Evolutionary conservation across 1,140 invertebrate species (phyloP).

Genomic region (Thalassaphorura encarpata): DNA sequence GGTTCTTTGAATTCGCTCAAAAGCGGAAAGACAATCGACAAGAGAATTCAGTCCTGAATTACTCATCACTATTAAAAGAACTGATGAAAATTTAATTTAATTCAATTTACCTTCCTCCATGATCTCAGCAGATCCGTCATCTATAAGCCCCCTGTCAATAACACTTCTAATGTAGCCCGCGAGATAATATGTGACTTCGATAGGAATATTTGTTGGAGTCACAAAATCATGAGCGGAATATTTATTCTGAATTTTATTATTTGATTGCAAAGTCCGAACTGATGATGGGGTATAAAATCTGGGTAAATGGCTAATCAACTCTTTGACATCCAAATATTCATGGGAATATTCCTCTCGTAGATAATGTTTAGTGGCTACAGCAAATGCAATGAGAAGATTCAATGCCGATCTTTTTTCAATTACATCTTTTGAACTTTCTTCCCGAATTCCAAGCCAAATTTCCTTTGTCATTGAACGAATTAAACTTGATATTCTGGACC

Average conservation of each 20-base stretch:
- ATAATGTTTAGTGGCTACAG: conserved; percentile 24
- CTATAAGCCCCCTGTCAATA: not conserved
- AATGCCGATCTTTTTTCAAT: conserved; percentile 28
- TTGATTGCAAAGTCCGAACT: conserved; percentile 16
- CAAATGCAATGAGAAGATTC: conserved; percentile 27
- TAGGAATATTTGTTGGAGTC: conserved; percentile 30
- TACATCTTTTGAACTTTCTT: conserved; percentile 14
- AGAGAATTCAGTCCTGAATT: conserved; percentile 13
- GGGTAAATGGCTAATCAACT: conserved; percentile 25
- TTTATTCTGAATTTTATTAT: conserved; percentile 7
- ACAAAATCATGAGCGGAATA: conserved; percentile 23
- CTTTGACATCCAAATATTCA: conserved; percentile 23
- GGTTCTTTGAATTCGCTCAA: conserved; percentile 28
- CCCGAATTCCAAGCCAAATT: conserved; percentile 24
- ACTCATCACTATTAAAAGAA: not conserved
- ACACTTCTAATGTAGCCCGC: conserved; percentile 25
- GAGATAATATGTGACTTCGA: conserved; percentile 28
- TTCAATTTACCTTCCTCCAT: not conserved
- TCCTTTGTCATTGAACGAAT: conserved; percentile 25
- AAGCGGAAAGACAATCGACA: conserved; percentile 24
- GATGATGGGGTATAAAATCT: conserved; percentile 25
- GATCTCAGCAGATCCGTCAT: not conserved
- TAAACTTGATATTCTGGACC: conserved; percentile 27
- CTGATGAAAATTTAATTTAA: not conserved
- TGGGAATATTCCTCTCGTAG: conserved; percentile 25